Base-by-base conservation (phyloP, 1,140 invertebrate genomes). In the Heliothis subflexa region DNA sequence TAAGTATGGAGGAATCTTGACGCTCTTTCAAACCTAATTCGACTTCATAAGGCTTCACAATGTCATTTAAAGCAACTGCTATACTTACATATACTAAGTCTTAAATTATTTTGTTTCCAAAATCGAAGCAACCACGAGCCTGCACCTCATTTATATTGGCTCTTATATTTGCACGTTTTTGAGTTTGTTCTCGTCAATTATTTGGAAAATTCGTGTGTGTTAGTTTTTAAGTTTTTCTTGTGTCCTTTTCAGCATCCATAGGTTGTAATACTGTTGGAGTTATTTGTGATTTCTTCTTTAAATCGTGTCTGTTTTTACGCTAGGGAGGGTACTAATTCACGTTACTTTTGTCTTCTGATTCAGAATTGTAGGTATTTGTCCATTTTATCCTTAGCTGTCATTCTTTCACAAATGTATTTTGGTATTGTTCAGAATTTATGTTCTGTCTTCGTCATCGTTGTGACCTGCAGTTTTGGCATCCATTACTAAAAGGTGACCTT, bases 91-190 rank as follows among this genome's bases (percentile, higher is more conserved):
- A 16, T 14, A 52, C 50, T n/a, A n/a, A 14, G 14, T 14, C 12
- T 50, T 50, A 1, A 13, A 10, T 55, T 3, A 10, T 28, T 33
- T 25, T 33, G 13, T 47, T 47, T 47, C 64, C 47, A 28, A 55
- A 40, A 21, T 75, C 59, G 59, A 64, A 64, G 59, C 73, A 64
- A 5, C 57, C 47, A 13, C 12, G 73, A 49, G 11, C 13, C 10
- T 14, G 57, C 73, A 62, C 73, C 57, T 75, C 73, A 75, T 54
- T 74, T 59, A 66, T 74, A 49, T 75, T 64, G 73, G 73, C 73
- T 75, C 73, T 75, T 75, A 28, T 64, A 40, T 49, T 21, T 70
- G 66, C 66, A 70, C 66, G 47, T 52, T 25, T 68, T 68, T 50
- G 25, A 50, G 16, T 68, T 70, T 50, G 45, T 70, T 49, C 50